Base-by-base conservation (phyloP, 2,797 vertebrate species). In the Phoebastria nigripes region DNA sequence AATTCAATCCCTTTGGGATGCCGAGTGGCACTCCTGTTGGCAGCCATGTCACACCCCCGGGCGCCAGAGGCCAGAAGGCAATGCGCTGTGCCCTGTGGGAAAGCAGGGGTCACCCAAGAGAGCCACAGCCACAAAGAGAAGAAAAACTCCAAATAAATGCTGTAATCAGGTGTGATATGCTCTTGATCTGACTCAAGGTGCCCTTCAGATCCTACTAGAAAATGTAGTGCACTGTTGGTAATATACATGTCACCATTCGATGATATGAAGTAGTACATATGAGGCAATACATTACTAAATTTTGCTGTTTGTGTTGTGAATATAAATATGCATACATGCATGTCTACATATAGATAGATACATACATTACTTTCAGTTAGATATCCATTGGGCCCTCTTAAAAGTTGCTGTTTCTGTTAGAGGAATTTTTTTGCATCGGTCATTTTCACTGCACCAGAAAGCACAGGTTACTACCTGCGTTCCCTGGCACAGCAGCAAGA, bases 21-120 rank as follows among this genome's bases (percentile, higher is more conserved):
- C 20, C 0, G 1, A 12, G 15, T 56, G 66, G 17, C 21, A 22
- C 8, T 73, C 41, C 16, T 51, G 10, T 35, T 41, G 55, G 49
- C 72, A 74, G 26, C 12, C 29, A 3, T 47, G 20, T 52, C 44
- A 46, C 15, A 10, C 7, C 26, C 14, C 10, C 0, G 1, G 31
- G 19, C 4, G 12, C 21, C 54, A 69, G 28, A 55, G 8, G 26
- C 19, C 59, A 73, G 31, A 66, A 9, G 17, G 74, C 26, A 73
- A 37, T 0, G 1, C 1, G 0, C 26, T 51, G 39, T 11, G 21
- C 25, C 6, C 47, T 62, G 18, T 62, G 37, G 67, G 25, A 37
- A 65, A 72, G 62, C 29, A 73, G 24, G 42, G 11, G 18, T 59
- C 54, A 78, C 13, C 15, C 51, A 31, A 35, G 28, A 67, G 21